Percentiles rank a stretch among this genome's conserved stretches.
Conservation (phyloP, 2,113 vertebrate genomes). For the Diphyllodes magnificus region DNA sequence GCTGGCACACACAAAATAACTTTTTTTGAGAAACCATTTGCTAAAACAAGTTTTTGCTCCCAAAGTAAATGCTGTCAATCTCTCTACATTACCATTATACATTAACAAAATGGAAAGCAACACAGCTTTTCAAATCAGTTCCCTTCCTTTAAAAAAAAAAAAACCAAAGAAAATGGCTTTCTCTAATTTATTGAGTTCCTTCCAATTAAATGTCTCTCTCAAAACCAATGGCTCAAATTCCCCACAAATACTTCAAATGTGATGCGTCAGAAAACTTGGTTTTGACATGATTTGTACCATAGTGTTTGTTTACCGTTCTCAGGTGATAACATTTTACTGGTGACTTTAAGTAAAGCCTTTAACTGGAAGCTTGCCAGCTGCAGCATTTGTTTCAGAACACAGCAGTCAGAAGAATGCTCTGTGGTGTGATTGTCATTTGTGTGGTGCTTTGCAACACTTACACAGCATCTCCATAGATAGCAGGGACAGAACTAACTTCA, state of each 20-base stretch:
- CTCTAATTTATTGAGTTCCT: background rate
- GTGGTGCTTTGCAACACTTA: background rate
- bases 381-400: background rate
- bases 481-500: background rate
- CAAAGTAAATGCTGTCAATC: background rate
- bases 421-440: background rate
- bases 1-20: background rate
- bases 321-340: background rate
- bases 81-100: background rate
- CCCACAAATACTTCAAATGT: background rate
- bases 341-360: background rate
- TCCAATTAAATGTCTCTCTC: background rate
- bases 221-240: background rate
- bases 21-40: background rate
- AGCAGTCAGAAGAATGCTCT: background rate
- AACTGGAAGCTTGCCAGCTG: background rate
- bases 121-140: background rate
- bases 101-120: background rate
- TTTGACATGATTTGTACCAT: background rate
- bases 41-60: background rate
- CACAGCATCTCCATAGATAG: background rate
- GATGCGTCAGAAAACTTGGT: background rate
- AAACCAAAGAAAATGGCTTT: background rate
- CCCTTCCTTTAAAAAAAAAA: background rate
- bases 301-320: background rate